These are phyloP conservation scores for Contarinia nasturtii DNA, from an alignment of 1,140 invertebrate genomes.

Conservation along the genomic window DNA sequence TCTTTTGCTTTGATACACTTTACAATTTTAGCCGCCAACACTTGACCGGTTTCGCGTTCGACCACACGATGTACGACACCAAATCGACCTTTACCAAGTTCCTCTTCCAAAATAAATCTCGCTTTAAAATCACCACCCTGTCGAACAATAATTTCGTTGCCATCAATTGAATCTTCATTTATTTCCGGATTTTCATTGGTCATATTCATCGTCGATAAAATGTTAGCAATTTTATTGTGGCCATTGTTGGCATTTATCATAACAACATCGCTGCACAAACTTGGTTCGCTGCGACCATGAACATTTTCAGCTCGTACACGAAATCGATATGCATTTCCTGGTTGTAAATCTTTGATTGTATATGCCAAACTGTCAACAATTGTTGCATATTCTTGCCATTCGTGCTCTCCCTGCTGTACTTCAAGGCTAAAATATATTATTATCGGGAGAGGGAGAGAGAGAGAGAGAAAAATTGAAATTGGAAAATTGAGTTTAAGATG, in stretches of 20 bases:
- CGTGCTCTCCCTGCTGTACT: constrained; percentile 34
- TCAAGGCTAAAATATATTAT: constrained; percentile 32
- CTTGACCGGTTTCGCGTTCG: constrained; percentile 45
- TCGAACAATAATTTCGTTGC: constrained; percentile 13
- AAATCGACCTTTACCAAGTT: constrained; percentile 66
- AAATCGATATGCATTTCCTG: constrained; percentile 43
- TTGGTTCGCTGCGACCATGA: constrained; percentile 54
- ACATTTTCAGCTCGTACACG: constrained; percentile 58
- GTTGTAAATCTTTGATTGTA: constrained; percentile 30
- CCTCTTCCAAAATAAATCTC: constrained; percentile 43
- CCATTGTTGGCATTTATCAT: neutral
- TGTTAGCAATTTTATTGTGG: no score
- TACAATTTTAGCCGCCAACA: constrained; percentile 82
- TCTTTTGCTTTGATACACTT: constrained; percentile 63
- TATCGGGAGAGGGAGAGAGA: no score
- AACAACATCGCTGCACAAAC: constrained; percentile 22
- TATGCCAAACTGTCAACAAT: constrained; percentile 43
- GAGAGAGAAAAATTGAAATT: neutral
- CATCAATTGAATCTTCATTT: neutral
- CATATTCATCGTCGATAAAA: no score
- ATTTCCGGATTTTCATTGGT: no score
- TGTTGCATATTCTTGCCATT: constrained; percentile 36
- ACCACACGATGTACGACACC: constrained; percentile 55
- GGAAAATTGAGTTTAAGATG: no score
- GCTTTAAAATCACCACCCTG: constrained; percentile 34